Evolutionary conservation across 1,140 invertebrate species (phyloP).

Genomic region (Calosoma granatense): DNA sequence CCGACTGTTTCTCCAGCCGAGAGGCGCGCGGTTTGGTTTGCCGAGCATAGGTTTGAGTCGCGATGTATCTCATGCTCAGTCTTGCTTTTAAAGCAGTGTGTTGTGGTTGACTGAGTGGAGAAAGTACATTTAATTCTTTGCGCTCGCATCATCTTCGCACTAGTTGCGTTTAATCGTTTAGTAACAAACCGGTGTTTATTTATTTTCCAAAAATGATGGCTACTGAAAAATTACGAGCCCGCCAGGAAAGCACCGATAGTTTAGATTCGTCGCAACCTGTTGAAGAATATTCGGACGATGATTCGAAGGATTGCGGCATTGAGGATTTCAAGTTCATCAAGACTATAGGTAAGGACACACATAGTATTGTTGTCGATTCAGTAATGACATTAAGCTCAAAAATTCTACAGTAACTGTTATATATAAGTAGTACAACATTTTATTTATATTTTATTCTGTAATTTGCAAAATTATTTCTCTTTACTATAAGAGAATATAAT

Average conservation of each 20-base stretch:
- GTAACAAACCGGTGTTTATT: neutral
- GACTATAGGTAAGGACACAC: conserved; percentile 59
- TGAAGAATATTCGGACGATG: conserved; percentile 43
- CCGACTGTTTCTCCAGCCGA: too few species aligned
- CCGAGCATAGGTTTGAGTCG: neutral
- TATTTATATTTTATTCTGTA: too few species aligned
- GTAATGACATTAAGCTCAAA: too few species aligned
- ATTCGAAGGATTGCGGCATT: conserved; percentile 56
- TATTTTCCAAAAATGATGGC: conserved; percentile 20
- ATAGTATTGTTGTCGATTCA: too few species aligned
- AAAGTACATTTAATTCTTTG: too few species aligned
- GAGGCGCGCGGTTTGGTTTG: too few species aligned
- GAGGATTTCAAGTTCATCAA: conserved; percentile 72
- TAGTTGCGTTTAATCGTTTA: neutral
- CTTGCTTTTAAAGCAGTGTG: neutral
- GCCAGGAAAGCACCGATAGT: conserved; percentile 34
- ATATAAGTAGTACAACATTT: too few species aligned
- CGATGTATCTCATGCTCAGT: neutral
- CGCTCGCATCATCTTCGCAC: too few species aligned
- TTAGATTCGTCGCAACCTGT: conserved; percentile 31
- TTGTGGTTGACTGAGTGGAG: neutral
- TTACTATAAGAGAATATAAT: too few species aligned
- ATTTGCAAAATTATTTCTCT: too few species aligned
- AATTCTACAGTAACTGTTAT: too few species aligned
- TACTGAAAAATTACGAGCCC: conserved; percentile 27